Base-by-base conservation (phyloP, 2,888 invertebrate genomes). In the Cryptops parisi region DNA sequence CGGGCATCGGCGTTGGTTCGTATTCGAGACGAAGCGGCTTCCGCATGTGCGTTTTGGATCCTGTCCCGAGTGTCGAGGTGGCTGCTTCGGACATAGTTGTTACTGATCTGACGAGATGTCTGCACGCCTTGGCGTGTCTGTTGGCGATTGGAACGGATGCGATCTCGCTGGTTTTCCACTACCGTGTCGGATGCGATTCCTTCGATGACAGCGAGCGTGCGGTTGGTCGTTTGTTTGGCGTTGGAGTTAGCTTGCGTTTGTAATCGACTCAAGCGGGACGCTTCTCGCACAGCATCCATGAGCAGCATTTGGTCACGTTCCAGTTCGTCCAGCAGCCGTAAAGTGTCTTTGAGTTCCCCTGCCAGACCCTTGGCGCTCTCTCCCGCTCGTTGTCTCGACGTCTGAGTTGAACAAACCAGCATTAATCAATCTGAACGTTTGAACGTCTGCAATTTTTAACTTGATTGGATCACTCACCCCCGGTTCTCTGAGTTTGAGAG, bases 11-110 rank as follows among this genome's bases (percentile, higher is more conserved):
- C 41, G 25, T 43, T 41, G 2, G 51, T 21, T 4, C 26, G 23
- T 1, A 26, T 43, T 2, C 38, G 6, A 25, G 47, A 47, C 9
- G 26, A 25, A 12, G 17, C 24, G 25, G 51, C 41, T 26, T 51
- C 51, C 15, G 41, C 43, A 17, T 43, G 25, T n/a, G 26, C 51
- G 22, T 51, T 43, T 43, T 51, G 51, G 15, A 43, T 51, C 4
- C 43, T 17, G n/a, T 51, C 33, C 2, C 15, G 2, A 6, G 25
- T 43, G 21, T 51, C 51, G n/a, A 51, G n/a, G 17, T 15, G 26
- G 23, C 49, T 49, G 2, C 38, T 33, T 15, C 39, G 38, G 22
- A 39, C n/a, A 23, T 49, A 49, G 38, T 49, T 40, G 38, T 19
- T 27, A 15, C 40, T 49, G 9, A 49, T 21, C 22, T 40, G 3